Evolutionary conservation across 2,888 invertebrate species (phyloP).

Genomic region (Lasioglossum figueresi): DNA sequence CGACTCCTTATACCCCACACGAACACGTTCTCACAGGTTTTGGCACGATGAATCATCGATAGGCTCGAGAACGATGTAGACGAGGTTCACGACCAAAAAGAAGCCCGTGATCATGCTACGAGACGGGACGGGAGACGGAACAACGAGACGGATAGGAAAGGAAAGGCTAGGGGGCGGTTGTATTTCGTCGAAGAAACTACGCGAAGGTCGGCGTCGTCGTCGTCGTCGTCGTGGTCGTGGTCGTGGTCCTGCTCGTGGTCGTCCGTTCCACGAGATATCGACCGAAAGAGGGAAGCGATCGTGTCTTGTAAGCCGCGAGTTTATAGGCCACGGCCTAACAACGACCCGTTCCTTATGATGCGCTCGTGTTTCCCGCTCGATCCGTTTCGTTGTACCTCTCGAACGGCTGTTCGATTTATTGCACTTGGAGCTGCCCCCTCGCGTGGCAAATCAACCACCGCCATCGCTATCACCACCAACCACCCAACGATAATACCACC

Average conservation of each 20-base stretch:
- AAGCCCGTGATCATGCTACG: slow-evolving; percentile 17
- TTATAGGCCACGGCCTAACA: slow-evolving; percentile 59
- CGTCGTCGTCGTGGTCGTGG: neutral
- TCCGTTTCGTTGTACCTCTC: slow-evolving; percentile 36
- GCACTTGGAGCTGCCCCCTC: slow-evolving; percentile 29
- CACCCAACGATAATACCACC: neutral
- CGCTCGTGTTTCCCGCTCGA: slow-evolving; percentile 55
- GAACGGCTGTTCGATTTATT: slow-evolving; percentile 51
- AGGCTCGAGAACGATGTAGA: slow-evolving; percentile 51
- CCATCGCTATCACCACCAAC: neutral
- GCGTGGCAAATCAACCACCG: slow-evolving; percentile 10
- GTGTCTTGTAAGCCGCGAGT: slow-evolving; percentile 60
- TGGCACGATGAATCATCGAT: slow-evolving; percentile 55
- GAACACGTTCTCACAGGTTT: slow-evolving; percentile 58
- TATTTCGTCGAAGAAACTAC: slow-evolving; percentile 39
- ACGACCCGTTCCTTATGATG: slow-evolving; percentile 48
- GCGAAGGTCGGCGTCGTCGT: slow-evolving; percentile 35
- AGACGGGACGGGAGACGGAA: neutral
- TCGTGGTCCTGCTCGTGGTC: neutral
- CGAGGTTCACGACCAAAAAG: slow-evolving; percentile 21
- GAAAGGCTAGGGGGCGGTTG: slow-evolving; percentile 9
- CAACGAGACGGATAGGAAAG: slow-evolving; percentile 34
- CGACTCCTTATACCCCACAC: slow-evolving; percentile 25
- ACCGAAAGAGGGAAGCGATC: slow-evolving; percentile 56
- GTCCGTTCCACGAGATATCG: slow-evolving; percentile 39